Evolutionary conservation across 2,113 vertebrate species (phyloP).

Genomic region (Python bivittatus): DNA sequence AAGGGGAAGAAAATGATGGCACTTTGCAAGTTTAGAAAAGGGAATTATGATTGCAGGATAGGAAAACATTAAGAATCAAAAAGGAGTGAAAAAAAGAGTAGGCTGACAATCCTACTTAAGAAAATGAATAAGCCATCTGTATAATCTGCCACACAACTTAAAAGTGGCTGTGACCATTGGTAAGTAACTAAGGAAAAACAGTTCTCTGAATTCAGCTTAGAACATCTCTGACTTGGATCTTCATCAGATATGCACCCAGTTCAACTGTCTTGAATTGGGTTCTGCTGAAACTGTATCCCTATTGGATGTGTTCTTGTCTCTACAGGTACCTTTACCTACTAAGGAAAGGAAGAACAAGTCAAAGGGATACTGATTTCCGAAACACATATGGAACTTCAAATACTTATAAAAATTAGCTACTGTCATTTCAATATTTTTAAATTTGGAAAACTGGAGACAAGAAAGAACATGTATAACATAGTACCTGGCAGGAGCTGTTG

Average conservation of each 20-base stretch:
- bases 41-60: background rate
- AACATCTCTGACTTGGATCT: background rate
- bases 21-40: background rate
- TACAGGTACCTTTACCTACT: background rate
- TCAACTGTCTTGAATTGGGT: background rate
- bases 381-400: background rate
- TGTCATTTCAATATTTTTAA: background rate
- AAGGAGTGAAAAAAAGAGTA: background rate
- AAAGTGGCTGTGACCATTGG: background rate
- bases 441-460: background rate
- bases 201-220: background rate
- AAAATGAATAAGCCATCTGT: background rate
- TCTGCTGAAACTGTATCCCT: background rate
- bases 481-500: constrained; percentile 87
- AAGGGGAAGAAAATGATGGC: background rate
- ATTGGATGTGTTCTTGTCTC: background rate
- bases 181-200: background rate
- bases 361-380: background rate
- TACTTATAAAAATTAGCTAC: background rate
- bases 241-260: background rate
- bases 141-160: background rate
- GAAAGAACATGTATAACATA: constrained; percentile 16
- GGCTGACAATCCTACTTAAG: background rate
- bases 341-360: background rate
- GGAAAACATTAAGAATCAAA: background rate